phyloP scores from a whole-genome alignment of 2,113 vertebrate genomes.

The Strigops habroptila region DNA sequence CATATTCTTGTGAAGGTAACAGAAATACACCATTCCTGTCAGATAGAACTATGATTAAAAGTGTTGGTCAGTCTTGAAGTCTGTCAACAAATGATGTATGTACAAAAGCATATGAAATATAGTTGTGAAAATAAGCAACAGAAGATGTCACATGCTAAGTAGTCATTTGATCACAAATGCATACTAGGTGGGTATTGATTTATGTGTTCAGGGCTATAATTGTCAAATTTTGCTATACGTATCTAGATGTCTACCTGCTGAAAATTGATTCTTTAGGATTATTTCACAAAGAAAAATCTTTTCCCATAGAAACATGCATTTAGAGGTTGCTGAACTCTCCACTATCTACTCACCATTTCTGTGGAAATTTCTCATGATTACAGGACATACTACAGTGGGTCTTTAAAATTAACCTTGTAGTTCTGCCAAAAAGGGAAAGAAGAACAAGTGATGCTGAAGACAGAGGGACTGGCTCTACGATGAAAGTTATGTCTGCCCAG shows the following conservation, averaged over 20 bases:
- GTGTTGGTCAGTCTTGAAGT: not conserved
- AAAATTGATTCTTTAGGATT: not conserved
- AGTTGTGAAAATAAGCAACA: not conserved
- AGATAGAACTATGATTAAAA: not conserved
- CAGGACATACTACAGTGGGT: not conserved
- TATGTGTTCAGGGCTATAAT: not conserved
- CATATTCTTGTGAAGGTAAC: not conserved
- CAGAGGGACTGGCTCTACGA: not conserved
- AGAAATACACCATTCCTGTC: not conserved
- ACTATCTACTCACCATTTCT: not conserved
- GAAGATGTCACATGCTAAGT: not conserved
- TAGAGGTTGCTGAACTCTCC: not conserved
- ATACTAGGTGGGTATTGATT: not conserved
- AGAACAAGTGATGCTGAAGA: not conserved
- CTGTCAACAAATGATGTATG: not conserved
- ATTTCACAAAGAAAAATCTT: not conserved
- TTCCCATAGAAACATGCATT: not conserved
- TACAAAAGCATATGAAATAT: not conserved
- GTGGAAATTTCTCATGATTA: not conserved
- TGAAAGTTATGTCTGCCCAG: not conserved
- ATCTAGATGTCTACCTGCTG: not conserved
- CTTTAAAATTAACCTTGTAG: not conserved
- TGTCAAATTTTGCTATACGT: not conserved
- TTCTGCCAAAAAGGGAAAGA: not conserved
- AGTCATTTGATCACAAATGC: not conserved